Percentiles rank a stretch among this genome's conserved stretches.
Evolutionary conservation across 2,888 invertebrate species (phyloP).

Genomic region (Mimachlamys varia): DNA sequence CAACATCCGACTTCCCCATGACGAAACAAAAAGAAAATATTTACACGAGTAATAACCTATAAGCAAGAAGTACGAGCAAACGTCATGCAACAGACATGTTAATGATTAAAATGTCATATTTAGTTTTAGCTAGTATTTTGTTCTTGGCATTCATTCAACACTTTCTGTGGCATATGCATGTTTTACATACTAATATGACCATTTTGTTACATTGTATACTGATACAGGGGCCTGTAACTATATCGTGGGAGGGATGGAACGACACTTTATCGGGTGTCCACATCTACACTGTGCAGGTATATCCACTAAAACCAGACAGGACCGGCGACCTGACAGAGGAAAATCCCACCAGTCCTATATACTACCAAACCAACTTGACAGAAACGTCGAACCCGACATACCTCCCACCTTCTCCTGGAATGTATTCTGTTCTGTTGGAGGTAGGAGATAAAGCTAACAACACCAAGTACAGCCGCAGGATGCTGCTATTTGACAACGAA

Average conservation of each 20-base stretch:
- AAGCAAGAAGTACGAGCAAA: too few species aligned
- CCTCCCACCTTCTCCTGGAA: slow-evolving; percentile 54
- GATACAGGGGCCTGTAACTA: slow-evolving; percentile 31
- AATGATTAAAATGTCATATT: too few species aligned
- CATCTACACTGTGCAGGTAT: slow-evolving; percentile 46
- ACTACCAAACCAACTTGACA: neutral
- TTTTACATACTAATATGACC: too few species aligned
- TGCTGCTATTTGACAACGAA: slow-evolving; percentile 61
- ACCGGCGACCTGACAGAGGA: slow-evolving; percentile 38
- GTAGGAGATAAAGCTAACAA: slow-evolving; percentile 66
- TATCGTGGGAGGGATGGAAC: slow-evolving; percentile 51
- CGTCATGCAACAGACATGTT: too few species aligned
- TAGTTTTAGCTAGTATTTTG: too few species aligned
- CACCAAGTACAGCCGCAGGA: slow-evolving; percentile 58
- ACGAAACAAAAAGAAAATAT: too few species aligned
- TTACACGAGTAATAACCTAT: too few species aligned
- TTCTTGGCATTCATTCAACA: too few species aligned
- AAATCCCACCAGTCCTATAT: neutral
- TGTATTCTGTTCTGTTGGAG: slow-evolving; percentile 63
- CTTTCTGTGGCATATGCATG: too few species aligned
- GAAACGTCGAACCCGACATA: slow-evolving; percentile 32
- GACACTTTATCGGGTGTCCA: slow-evolving; percentile 47
- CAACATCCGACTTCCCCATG: too few species aligned
- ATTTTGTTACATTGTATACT: too few species aligned
- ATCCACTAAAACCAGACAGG: slow-evolving; percentile 38